Evolutionary conservation across 2,888 invertebrate genomes (phyloP).

Genomic region (Drosophila cognata): DNA sequence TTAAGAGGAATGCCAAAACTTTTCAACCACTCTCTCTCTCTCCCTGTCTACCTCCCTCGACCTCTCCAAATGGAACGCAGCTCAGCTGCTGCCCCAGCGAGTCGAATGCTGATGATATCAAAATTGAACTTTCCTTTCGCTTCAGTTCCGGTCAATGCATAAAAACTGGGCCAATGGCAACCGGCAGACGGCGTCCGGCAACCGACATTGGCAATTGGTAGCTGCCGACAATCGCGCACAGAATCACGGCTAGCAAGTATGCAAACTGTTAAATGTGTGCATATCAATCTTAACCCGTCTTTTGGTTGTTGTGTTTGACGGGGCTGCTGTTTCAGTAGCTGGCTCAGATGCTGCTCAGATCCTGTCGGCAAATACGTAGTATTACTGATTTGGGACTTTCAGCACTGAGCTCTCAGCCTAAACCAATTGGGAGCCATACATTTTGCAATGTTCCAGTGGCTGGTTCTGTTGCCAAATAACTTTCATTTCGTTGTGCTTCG

Average conservation of each 20-base stretch:
- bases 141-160: conserved; percentile 60
- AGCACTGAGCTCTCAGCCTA: conserved; percentile 35
- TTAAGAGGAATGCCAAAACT: conserved; percentile 59
- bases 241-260: conserved; percentile 66
- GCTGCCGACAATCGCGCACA: conserved; percentile 15
- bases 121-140: conserved; percentile 49
- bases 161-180: conserved; percentile 47
- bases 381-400: conserved; percentile 44
- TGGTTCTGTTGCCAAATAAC: conserved; percentile 47
- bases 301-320: conserved; percentile 10
- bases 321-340: conserved; percentile 5
- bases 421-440: conserved; percentile 74
- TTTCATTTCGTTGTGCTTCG: conserved; percentile 41
- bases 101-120: conserved; percentile 26
- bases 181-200: conserved; percentile 17
- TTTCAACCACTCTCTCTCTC: conserved; percentile 33
- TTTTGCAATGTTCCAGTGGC: conserved; percentile 58
- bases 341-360: conserved; percentile 7
- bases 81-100: conserved; percentile 6
- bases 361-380: conserved; percentile 20
- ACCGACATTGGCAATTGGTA: conserved; percentile 20
- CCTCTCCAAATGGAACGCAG: neutral
- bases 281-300: conserved; percentile 68
- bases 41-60: neutral
- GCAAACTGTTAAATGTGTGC: conserved; percentile 73